These are phyloP conservation scores for Apoda limacodes DNA, from an alignment of 2,888 invertebrate species.

Conservation along the genomic window DNA sequence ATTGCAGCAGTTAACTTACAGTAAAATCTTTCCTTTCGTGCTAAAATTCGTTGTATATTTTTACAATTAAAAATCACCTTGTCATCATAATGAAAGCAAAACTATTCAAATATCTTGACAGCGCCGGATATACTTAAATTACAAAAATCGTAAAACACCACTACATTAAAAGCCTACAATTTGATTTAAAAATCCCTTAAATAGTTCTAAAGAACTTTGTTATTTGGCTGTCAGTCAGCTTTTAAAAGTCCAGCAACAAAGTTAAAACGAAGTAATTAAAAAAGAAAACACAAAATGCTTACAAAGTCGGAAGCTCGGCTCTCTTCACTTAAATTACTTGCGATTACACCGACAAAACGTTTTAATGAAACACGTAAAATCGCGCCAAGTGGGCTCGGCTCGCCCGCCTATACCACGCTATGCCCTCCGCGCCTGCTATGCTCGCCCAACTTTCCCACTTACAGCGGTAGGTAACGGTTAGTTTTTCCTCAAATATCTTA, in stretches of 20 bases:
- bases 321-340: slow-evolving; percentile 70
- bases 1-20: no score
- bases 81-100: no score
- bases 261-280: slow-evolving; percentile 70
- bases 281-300: slow-evolving; percentile 70
- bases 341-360: slow-evolving; percentile 69
- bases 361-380: slow-evolving; percentile 69
- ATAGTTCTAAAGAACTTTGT: slow-evolving; percentile 66
- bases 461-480: slow-evolving; percentile 55
- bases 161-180: slow-evolving; percentile 48
- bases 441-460: slow-evolving; percentile 59
- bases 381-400: slow-evolving; percentile 55
- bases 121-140: slow-evolving; percentile 32
- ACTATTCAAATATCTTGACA: no score
- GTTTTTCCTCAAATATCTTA: slow-evolving; percentile 69
- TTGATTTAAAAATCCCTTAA: slow-evolving; percentile 55
- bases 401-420: slow-evolving; percentile 24
- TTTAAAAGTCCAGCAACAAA: slow-evolving; percentile 65
- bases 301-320: slow-evolving; percentile 68
- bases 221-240: slow-evolving; percentile 68
- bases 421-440: slow-evolving; percentile 35
- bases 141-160: slow-evolving; percentile 37
- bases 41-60: no score
- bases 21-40: no score
- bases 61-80: no score